A percentile compares a stretch with the other conserved stretches of the same genome.
Evolutionary conservation across 1,140 invertebrate genomes (phyloP).

Genomic region (Oscheius sp.): DNA sequence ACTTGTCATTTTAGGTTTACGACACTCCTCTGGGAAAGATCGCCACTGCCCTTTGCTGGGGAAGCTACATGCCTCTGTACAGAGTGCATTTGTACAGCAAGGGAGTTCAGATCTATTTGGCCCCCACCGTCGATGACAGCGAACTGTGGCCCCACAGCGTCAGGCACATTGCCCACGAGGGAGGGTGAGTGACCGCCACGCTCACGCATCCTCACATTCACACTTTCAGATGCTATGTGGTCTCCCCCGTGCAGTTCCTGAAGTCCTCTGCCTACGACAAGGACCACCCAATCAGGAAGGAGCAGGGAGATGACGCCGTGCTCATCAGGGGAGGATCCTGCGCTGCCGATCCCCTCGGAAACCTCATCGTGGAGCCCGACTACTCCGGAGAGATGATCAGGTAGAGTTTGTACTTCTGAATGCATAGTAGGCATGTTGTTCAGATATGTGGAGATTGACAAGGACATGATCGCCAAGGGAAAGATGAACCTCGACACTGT

Average conservation of each 20-base stretch:
- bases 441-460: constrained; percentile 41
- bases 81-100: constrained; percentile 46
- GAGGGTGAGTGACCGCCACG: too few relatives aligned
- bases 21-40: constrained; percentile 52
- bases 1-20: too few relatives aligned
- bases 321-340: constrained; percentile 55
- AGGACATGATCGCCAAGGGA: constrained; percentile 41
- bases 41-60: constrained; percentile 60
- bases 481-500: constrained; percentile 56
- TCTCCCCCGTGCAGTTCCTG: constrained; percentile 52
- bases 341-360: constrained; percentile 48
- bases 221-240: constrained; percentile 48
- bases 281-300: constrained; percentile 37
- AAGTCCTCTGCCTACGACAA: constrained; percentile 36
- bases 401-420: neutral
- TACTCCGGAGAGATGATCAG: constrained; percentile 43
- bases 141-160: constrained; percentile 50
- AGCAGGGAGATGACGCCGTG: constrained; percentile 26
- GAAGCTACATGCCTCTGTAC: constrained; percentile 60
- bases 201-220: too few relatives aligned
- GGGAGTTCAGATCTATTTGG: constrained; percentile 49
- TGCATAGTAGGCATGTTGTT: neutral
- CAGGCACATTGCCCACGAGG: constrained; percentile 49
- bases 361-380: constrained; percentile 47
- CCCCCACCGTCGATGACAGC: constrained; percentile 54